Evolutionary conservation across 2,797 vertebrate species (phyloP), one percentile per base, ranked within the genome.

Genomic region (Ciconia nigra): DNA sequence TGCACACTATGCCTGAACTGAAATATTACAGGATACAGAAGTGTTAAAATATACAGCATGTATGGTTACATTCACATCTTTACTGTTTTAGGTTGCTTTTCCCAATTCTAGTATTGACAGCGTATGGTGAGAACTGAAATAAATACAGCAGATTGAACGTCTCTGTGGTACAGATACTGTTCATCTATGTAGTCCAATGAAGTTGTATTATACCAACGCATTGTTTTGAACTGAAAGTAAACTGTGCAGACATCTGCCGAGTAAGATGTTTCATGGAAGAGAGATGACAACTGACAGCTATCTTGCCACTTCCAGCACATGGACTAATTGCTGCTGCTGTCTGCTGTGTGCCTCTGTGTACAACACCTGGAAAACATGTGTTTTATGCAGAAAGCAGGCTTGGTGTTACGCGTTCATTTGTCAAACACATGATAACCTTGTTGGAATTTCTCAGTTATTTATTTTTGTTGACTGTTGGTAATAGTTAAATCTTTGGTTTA

Each of bases 251-350:
- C 84, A 83, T 71, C 81, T 74, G 72, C 46, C 51, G 83, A 92
- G 31, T 69, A 35, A 95, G 92, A 92, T 88, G 74, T 94, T 91
- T 91, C 37, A 35, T 81, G 82, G 65, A 28, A 57, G 65, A 84
- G 87, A 25, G 80, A 39, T 83, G 87, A 83, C 87, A 93, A 28
- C 70, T 95, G 84, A 76, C 79, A 84, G 82, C 73, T 95, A 70
- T 6, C 72, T 78, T 79, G 71, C 69, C 71, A 28, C 69, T 85
- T 96, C 15, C 76, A 95, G 87, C 51, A 47, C 58, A 4, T 76
- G 89, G 77, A 62, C 85, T 81, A 81, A 83, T 87, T 93, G 89
- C 94, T 94, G 89, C 89, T 83, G 65, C 89, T 89, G 66, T 59
- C 85, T 92, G 72, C 61, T 46, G 37, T 44, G 57, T 70, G 47